Base-by-base conservation (phyloP, 2,797 vertebrate species). In the Lutjanus argentimaculatus region DNA sequence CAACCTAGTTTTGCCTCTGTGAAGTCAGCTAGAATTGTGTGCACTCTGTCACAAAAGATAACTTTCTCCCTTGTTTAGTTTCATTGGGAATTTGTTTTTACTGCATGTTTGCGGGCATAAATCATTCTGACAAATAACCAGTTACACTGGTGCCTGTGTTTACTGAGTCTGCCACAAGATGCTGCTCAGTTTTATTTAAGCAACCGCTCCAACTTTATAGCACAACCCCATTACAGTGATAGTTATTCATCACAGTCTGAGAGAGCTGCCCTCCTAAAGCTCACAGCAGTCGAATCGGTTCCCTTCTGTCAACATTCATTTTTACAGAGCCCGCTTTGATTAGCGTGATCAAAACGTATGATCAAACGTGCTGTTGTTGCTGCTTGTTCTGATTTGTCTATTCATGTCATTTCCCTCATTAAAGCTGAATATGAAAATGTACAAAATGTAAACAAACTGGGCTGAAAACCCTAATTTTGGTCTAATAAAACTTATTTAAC, bases 81-180 rank as follows among this genome's bases (percentile, higher is more conserved):
- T 95, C 93, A 93, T 93, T 91, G 93, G 93, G 94, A 95, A 95
- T 95, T 93, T 95, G 91, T 93, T 94, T 94, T 94, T 94, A 92
- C 94, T 89, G 94, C 90, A 87, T 88, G 88, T 94, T 93, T 93
- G 88, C 88, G 13, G 86, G 91, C 92, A 95, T 95, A 95, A 95
- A 95, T 96, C 95, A 95, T 95, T 91, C 88, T 95, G 95, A 95
- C 95, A 95, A 95, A 95, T 93, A 95, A 95, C 92, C 93, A 93
- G 93, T 94, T 95, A 90, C 88, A 85, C 85, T 86, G 88, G 86
- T 88, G 91, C 91, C 89, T 85, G 91, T 95, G 95, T 95, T 95
- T 95, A 94, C 92, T 16, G 88, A 89, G 91, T 92, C 89, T 89
- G 83, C 87, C 88, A 91, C 91, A 90, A 92, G 93, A 94, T 92